Percentiles rank a stretch among this genome's conserved stretches.
Conservation (phyloP, 2,888 invertebrate species). For the Drosophila pseudotakahashii region DNA sequence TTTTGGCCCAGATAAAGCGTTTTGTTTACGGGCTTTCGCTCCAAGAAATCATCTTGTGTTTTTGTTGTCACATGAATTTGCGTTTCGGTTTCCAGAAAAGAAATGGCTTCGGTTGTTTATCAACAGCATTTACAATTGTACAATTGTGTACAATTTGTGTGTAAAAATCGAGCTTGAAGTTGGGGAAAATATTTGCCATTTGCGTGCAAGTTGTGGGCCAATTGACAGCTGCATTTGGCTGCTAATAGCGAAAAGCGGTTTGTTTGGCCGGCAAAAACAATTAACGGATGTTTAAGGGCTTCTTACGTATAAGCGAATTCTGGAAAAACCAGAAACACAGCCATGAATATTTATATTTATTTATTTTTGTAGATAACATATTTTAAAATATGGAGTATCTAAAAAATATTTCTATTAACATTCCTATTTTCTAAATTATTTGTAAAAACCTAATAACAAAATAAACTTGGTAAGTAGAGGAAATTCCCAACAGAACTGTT, state of each 20-base stretch:
- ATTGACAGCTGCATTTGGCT: constrained; percentile 19
- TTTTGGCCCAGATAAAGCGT: constrained; percentile 26
- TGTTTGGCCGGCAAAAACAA: constrained; percentile 19
- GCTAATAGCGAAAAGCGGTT: constrained; percentile 15
- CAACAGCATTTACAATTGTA: constrained; percentile 19
- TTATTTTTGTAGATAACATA: too few species aligned
- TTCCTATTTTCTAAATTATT: too few species aligned
- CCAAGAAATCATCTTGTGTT: constrained; percentile 7
- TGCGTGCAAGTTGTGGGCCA: neutral
- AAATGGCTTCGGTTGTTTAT: constrained; percentile 16
- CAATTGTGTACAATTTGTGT: neutral
- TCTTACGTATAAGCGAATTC: constrained; percentile 11
- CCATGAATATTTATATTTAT: too few species aligned
- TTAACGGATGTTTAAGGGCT: constrained; percentile 1
- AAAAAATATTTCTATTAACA: too few species aligned
- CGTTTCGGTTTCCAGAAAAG: constrained; percentile 25
- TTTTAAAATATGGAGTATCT: too few species aligned
- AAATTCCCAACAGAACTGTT: too few species aligned
- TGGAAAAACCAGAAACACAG: neutral
- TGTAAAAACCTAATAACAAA: too few species aligned
- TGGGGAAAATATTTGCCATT: constrained; percentile 16
- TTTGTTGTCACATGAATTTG: constrained; percentile 42
- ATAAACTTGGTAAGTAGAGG: too few species aligned
- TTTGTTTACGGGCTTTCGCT: constrained; percentile 26
- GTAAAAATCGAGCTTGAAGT: constrained; percentile 12